Evolutionary conservation across 2,888 invertebrate species (phyloP).

Genomic region (Anarsia innoxiella): DNA sequence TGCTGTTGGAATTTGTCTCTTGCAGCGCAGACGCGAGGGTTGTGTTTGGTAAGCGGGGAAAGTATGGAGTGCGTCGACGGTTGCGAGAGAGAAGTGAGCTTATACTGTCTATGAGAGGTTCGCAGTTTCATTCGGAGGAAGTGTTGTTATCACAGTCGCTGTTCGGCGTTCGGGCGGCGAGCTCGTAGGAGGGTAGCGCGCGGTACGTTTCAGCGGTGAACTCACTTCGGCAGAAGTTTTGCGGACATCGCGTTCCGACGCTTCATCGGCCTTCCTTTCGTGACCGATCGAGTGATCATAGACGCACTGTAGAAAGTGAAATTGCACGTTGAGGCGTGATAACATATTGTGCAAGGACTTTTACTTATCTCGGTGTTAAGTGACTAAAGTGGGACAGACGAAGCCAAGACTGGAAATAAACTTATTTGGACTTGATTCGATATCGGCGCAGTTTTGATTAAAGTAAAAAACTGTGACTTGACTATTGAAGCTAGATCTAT

Average conservation of each 20-base stretch:
- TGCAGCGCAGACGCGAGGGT: slow-evolving; percentile 40
- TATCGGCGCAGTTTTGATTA: slow-evolving; percentile 65
- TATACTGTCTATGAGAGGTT: slow-evolving; percentile 55
- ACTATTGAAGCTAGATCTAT: slow-evolving; percentile 51
- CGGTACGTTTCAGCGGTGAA: slow-evolving; percentile 21
- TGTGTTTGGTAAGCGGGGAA: slow-evolving; percentile 30
- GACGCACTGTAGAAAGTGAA: slow-evolving; percentile 59
- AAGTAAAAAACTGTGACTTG: slow-evolving; percentile 61
- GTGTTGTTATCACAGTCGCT: slow-evolving; percentile 72
- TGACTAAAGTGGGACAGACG: slow-evolving; percentile 42
- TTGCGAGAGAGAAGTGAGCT: slow-evolving; percentile 60
- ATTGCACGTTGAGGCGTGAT: slow-evolving; percentile 50
- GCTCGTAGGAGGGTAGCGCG: slow-evolving; percentile 38
- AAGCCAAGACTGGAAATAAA: slow-evolving; percentile 41
- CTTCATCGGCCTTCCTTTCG: slow-evolving; percentile 42
- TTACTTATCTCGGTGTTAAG: slow-evolving; percentile 41
- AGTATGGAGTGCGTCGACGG: slow-evolving; percentile 41
- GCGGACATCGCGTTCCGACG: slow-evolving; percentile 52
- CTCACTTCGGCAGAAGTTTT: slow-evolving; percentile 58
- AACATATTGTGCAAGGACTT: slow-evolving; percentile 52
- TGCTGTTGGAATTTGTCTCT: slow-evolving; percentile 44
- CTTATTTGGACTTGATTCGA: slow-evolving; percentile 52
- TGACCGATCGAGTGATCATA: slow-evolving; percentile 51
- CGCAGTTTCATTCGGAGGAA: slow-evolving; percentile 64
- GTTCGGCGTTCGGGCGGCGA: slow-evolving; percentile 64